These are phyloP conservation scores for Leptosomus discolor DNA, from an alignment of 2,113 vertebrate species.

Conservation along the genomic window DNA sequence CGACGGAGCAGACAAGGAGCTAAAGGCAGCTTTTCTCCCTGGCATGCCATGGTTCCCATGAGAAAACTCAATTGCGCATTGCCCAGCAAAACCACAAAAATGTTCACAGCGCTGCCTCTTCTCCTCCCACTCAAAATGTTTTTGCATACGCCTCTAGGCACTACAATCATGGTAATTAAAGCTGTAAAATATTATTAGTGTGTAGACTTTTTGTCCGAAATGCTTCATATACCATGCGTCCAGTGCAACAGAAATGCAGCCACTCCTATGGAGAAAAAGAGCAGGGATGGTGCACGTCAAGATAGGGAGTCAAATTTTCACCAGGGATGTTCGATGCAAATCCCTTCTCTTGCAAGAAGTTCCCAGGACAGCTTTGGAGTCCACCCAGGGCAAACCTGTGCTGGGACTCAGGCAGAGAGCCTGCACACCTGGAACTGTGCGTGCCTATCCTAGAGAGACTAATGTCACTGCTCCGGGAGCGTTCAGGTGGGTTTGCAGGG, in stretches of 20 bases:
- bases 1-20: not conserved
- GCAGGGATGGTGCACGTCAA: fast-evolving
- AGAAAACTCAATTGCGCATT: conserved; percentile 54
- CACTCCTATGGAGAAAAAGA: not conserved
- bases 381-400: not conserved
- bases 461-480: fast-evolving
- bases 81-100: conserved; percentile 64
- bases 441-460: not conserved
- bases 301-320: not conserved
- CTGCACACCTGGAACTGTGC: not conserved
- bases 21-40: not conserved
- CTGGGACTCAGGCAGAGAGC: not conserved
- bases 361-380: not conserved
- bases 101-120: conserved; percentile 46
- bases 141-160: conserved; percentile 53
- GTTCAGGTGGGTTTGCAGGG: not conserved
- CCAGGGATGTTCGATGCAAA: not conserved
- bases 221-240: not conserved
- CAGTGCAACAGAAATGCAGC: not conserved
- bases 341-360: not conserved
- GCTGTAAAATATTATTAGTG: conserved; percentile 50
- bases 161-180: conserved; percentile 59
- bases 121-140: conserved; percentile 46
- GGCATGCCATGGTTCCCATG: conserved; percentile 54
- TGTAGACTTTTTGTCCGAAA: not conserved